Percentiles rank a stretch among this genome's conserved stretches.
Conservation (phyloP, 2,888 invertebrate species). For the Polydrusus pterygomalis region DNA sequence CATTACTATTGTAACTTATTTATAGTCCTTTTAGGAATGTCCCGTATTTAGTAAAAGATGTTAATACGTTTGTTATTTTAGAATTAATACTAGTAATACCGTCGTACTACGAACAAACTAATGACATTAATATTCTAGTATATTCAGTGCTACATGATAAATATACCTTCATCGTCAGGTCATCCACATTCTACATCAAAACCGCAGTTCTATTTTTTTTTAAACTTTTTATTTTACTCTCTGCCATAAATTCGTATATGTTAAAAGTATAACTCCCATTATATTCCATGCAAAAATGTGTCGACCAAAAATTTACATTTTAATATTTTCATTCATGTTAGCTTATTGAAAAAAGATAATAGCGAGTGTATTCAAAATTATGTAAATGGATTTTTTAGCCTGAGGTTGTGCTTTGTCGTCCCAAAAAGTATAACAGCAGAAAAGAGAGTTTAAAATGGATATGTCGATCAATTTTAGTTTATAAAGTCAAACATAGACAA, state of each 20-base stretch:
- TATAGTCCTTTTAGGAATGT: no score
- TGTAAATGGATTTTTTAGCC: constrained; percentile 33
- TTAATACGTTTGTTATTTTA: no score
- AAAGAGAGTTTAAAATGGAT: constrained; percentile 13
- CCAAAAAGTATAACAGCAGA: constrained; percentile 19
- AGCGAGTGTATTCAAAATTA: constrained; percentile 26
- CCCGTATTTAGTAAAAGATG: no score
- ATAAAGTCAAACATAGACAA: not conserved
- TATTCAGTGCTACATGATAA: no score
- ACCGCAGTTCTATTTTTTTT: no score
- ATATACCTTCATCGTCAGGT: no score
- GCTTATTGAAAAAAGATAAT: constrained; percentile 38
- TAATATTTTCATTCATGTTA: constrained; percentile 23
- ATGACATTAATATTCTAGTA: no score
- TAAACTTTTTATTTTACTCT: not conserved
- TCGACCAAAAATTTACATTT: constrained; percentile 24
- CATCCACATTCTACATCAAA: no score
- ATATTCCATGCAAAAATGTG: not conserved
- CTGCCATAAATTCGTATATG: not conserved
- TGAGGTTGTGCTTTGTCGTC: constrained; percentile 14
- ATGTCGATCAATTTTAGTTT: constrained; percentile 16
- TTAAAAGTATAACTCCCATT: constrained; percentile 5
- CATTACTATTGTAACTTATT: no score
- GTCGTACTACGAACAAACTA: no score
- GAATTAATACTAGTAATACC: no score